phyloP scores from a whole-genome alignment of 64 coral and sea anemone species.

The Pachyseris speciosa region DNA sequence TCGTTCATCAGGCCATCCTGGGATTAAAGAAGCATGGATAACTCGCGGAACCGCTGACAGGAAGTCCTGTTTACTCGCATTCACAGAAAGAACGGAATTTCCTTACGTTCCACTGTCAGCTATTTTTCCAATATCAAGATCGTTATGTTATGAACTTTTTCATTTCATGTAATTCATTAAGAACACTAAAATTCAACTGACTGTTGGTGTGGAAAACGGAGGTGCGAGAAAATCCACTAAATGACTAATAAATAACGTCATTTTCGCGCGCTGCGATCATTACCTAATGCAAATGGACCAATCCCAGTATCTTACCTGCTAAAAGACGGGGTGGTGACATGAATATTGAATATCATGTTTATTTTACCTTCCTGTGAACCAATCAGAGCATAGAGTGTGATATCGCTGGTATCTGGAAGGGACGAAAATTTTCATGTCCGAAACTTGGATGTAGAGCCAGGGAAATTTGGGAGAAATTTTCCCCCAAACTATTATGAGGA shows the following conservation, averaged over 20 bases:
- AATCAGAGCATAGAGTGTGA: constrained; percentile 69
- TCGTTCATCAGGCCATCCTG: too few relatives aligned
- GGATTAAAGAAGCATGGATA: too few relatives aligned
- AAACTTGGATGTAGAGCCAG: constrained; percentile 47
- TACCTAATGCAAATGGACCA: constrained; percentile 65
- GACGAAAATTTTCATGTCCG: constrained; percentile 42
- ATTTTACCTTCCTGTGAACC: constrained; percentile 15
- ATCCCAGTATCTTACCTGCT: constrained; percentile 54
- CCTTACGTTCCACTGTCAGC: too few relatives aligned
- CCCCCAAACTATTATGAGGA: constrained; percentile 31
- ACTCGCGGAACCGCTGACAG: too few relatives aligned
- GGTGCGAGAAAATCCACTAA: background rate
- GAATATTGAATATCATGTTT: constrained; percentile 66
- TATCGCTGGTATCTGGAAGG: constrained; percentile 42
- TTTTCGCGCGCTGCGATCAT: constrained; percentile 40
- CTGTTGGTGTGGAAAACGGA: background rate
- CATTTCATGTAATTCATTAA: background rate
- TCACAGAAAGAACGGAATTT: too few relatives aligned
- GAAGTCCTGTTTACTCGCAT: too few relatives aligned
- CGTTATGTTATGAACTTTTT: background rate
- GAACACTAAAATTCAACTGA: background rate
- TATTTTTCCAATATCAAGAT: too few relatives aligned
- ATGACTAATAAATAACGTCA: constrained; percentile 49
- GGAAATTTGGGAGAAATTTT: constrained; percentile 48
- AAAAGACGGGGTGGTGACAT: constrained; percentile 29